Evolutionary conservation across 2,113 vertebrate genomes (phyloP).

Genomic region (Anhinga anhinga): DNA sequence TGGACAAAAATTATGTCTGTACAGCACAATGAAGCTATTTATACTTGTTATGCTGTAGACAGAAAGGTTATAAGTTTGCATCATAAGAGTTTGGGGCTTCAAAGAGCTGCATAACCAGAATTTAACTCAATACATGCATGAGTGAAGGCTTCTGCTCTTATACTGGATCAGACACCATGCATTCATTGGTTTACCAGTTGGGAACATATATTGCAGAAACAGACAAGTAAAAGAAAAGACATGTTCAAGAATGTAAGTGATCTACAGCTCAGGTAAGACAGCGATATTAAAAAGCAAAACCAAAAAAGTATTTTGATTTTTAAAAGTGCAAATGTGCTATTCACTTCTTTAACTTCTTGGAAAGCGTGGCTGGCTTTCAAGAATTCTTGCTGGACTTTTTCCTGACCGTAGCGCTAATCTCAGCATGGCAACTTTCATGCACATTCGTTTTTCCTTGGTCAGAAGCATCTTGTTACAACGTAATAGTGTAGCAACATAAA

Average conservation of each 20-base stretch:
- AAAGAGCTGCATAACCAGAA: not conserved
- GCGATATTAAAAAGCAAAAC: not conserved
- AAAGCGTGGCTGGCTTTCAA: not conserved
- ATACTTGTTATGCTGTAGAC: not conserved
- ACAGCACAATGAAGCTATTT: not conserved
- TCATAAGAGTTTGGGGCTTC: not conserved
- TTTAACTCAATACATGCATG: not conserved
- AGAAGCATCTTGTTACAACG: not conserved
- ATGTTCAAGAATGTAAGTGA: not conserved
- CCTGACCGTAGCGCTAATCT: not conserved
- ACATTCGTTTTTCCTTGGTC: not conserved
- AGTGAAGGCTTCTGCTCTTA: not conserved
- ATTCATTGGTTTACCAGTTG: not conserved
- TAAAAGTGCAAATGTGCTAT: not conserved
- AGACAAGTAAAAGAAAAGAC: not conserved
- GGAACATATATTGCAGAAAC: not conserved
- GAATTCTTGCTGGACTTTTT: slow-evolving; percentile 3
- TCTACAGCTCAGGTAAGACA: not conserved
- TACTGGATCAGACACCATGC: not conserved
- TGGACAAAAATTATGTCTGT: not conserved
- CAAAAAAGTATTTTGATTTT: not conserved
- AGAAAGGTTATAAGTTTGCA: not conserved
- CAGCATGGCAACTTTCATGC: not conserved
- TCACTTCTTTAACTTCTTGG: slow-evolving; percentile 10
- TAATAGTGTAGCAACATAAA: not conserved